phyloP scores from a whole-genome alignment of 1,140 invertebrate species.

The Coptotermes formosanus region DNA sequence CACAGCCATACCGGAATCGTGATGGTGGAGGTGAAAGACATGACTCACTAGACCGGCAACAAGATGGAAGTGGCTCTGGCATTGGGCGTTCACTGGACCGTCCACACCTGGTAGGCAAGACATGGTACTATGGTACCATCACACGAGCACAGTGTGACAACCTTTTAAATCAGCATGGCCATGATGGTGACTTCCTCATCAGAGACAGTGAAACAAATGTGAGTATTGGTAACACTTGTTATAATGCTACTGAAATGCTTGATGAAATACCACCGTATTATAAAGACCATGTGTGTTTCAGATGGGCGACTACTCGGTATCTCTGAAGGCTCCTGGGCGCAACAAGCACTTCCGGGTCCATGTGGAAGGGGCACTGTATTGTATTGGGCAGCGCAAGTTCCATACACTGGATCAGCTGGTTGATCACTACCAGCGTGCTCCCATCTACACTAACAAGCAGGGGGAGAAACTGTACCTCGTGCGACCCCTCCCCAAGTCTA shows the following conservation, averaged over 20 bases:
- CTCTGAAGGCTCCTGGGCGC: slow-evolving; percentile 92
- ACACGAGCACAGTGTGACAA: slow-evolving; percentile 93
- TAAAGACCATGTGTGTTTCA: slow-evolving; percentile 45
- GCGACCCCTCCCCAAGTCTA: slow-evolving; percentile 66
- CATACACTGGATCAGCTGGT: slow-evolving; percentile 93
- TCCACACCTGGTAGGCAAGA: slow-evolving; percentile 72
- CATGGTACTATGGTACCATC: slow-evolving; percentile 97
- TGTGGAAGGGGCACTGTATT: slow-evolving; percentile 89
- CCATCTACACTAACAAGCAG: slow-evolving; percentile 96
- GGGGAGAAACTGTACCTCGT: slow-evolving; percentile 92
- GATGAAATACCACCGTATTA: not conserved
- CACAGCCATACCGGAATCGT: slow-evolving; percentile 71
- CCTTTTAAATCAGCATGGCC: slow-evolving; percentile 88
- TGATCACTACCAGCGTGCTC: slow-evolving; percentile 97
- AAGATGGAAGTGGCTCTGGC: slow-evolving; percentile 42
- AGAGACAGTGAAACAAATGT: slow-evolving; percentile 98
- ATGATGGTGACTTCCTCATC: slow-evolving; percentile 98
- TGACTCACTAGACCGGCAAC: slow-evolving; percentile 51
- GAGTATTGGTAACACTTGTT: slow-evolving; percentile 50
- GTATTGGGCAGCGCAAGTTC: slow-evolving; percentile 98
- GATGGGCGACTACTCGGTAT: slow-evolving; percentile 98
- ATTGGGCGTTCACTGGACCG: slow-evolving; percentile 49
- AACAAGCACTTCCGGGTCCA: slow-evolving; percentile 99
- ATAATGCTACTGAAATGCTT: not conserved
- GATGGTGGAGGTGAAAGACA: slow-evolving; percentile 50